phyloP scores from a whole-genome alignment of 2,888 invertebrate genomes.

The Thereva nobilitata region DNA sequence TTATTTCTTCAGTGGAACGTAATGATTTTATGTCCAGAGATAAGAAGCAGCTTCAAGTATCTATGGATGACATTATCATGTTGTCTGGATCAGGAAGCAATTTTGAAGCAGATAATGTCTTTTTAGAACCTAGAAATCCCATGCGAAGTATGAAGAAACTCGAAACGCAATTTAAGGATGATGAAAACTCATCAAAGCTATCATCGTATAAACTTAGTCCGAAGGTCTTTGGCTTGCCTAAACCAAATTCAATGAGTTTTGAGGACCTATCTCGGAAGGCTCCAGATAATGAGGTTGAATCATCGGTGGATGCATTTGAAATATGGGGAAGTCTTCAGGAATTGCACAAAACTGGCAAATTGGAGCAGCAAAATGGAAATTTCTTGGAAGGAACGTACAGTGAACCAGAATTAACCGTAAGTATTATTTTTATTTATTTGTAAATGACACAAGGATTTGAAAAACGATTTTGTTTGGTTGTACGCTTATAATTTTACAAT shows the following conservation, averaged over 20 bases:
- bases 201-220: conserved; percentile 65
- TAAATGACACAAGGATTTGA: too few species aligned
- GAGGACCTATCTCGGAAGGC: conserved; percentile 52
- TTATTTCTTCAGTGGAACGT: conserved; percentile 58
- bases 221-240: conserved; percentile 65
- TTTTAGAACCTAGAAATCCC: conserved; percentile 43
- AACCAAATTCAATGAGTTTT: conserved; percentile 51
- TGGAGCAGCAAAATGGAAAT: conserved; percentile 28
- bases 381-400: conserved; percentile 63
- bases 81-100: conserved; percentile 51
- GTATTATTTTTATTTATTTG: conserved; percentile 42
- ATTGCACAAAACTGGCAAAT: conserved; percentile 51
- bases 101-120: conserved; percentile 53
- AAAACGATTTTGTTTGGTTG: too few species aligned
- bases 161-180: conserved; percentile 54
- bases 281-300: conserved; percentile 50
- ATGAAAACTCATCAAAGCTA: conserved; percentile 52
- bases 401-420: conserved; percentile 68
- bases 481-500: too few species aligned
- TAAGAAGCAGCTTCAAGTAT: conserved; percentile 57
- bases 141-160: conserved; percentile 39
- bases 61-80: conserved; percentile 66
- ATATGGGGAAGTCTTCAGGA: conserved; percentile 71
- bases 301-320: conserved; percentile 47
- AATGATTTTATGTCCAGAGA: conserved; percentile 46